phyloP scores from a whole-genome alignment of 2,888 invertebrate genomes.

The Strigamia maritima region DNA sequence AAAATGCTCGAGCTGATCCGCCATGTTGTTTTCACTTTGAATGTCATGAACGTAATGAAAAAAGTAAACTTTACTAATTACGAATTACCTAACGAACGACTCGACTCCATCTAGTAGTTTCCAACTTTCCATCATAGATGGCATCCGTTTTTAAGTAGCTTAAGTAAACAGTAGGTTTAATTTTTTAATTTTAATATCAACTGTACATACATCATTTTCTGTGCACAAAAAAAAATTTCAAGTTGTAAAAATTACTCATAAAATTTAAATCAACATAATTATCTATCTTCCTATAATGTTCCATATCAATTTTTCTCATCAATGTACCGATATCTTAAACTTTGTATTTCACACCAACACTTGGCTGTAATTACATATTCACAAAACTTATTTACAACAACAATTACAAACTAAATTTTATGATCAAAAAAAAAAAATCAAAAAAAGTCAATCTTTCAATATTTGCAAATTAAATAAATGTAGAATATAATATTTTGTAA shows the following conservation, averaged over 20 bases:
- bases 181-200: no score
- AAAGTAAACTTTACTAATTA: no score
- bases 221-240: not conserved
- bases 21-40: no score
- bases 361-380: not conserved
- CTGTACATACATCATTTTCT: not conserved
- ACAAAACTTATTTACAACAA: constrained; percentile 10
- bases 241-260: not conserved
- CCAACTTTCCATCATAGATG: no score
- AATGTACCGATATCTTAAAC: not conserved
- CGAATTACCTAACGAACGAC: no score
- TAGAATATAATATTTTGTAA: not conserved
- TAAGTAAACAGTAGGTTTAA: no score
- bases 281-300: not conserved
- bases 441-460: not conserved
- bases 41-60: no score
- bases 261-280: not conserved
- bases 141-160: no score
- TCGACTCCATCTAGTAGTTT: no score
- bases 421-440: not conserved
- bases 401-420: not conserved
- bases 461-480: not conserved
- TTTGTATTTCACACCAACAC: not conserved
- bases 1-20: no score
- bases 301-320: not conserved